Percentiles rank a stretch among this genome's conserved stretches.
Conservation (phyloP, 2,888 invertebrate genomes). For the Epiblema foenella region DNA sequence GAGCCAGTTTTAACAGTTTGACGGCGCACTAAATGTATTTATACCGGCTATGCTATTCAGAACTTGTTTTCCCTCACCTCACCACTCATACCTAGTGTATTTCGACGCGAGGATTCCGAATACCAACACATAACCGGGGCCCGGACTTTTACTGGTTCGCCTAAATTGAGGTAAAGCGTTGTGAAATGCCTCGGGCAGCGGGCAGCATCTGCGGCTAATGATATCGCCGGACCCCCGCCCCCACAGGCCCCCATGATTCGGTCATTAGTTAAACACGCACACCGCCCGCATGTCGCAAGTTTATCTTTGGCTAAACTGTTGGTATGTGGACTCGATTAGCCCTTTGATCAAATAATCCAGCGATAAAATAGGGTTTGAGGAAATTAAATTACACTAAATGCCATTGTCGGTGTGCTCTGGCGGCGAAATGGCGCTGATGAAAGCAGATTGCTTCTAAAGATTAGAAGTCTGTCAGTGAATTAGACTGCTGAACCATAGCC, state of each 20-base stretch:
- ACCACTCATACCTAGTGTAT: not conserved
- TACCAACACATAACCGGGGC: not conserved
- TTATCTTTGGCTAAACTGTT: slow-evolving; percentile 83
- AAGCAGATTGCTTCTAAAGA: slow-evolving; percentile 46
- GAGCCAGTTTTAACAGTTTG: slow-evolving; percentile 79
- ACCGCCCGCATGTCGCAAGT: slow-evolving; percentile 84
- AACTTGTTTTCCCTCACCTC: slow-evolving; percentile 49
- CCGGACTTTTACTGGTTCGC: not conserved
- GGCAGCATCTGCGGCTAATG: slow-evolving; percentile 82
- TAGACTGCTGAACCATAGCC: slow-evolving; percentile 15
- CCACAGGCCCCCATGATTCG: slow-evolving; percentile 73
- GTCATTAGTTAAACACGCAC: slow-evolving; percentile 85
- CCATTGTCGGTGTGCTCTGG: slow-evolving; percentile 69
- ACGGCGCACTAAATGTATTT: slow-evolving; percentile 83
- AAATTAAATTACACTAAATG: slow-evolving; percentile 82
- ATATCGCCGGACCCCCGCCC: slow-evolving; percentile 74
- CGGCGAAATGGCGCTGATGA: slow-evolving; percentile 56
- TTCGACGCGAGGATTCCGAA: not conserved
- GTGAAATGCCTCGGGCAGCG: slow-evolving; percentile 60
- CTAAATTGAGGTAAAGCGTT: not conserved
- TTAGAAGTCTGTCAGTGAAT: slow-evolving; percentile 18
- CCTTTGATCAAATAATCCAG: slow-evolving; percentile 84
- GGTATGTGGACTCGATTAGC: slow-evolving; percentile 83
- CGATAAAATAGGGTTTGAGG: slow-evolving; percentile 81
- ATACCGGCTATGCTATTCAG: slow-evolving; percentile 62